Evolutionary conservation across 2,797 vertebrate genomes (phyloP).

Genomic region (Coilia nasus): DNA sequence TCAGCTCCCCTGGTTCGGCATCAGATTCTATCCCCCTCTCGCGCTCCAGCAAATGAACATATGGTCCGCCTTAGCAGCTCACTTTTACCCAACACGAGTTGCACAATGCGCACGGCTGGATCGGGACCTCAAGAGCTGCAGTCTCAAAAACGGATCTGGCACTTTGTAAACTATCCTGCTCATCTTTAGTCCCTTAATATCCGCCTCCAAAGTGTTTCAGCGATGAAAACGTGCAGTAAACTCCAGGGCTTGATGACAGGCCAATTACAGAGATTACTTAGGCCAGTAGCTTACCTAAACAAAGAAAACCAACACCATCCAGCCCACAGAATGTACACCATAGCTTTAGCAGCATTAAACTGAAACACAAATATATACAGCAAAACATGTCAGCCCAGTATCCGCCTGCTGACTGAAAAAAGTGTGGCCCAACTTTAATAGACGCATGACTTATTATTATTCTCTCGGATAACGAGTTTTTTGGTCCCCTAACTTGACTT

Average conservation of each 20-base stretch:
- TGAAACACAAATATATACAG: not conserved
- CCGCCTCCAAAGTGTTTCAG: not conserved
- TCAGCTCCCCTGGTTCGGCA: conserved; percentile 49
- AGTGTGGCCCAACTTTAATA: conserved; percentile 26
- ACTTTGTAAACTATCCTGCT: not conserved
- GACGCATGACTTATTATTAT: conserved; percentile 64
- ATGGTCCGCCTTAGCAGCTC: conserved; percentile 67
- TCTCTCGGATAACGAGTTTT: conserved; percentile 77
- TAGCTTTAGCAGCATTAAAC: not conserved
- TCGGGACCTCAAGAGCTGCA: not conserved
- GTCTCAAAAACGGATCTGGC: conserved; percentile 10
- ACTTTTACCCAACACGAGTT: conserved; percentile 4
- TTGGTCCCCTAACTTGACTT: conserved; percentile 78
- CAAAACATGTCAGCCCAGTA: not conserved
- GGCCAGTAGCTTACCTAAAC: conserved; percentile 9
- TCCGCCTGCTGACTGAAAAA: not conserved
- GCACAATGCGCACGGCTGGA: not conserved
- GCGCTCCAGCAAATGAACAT: conserved; percentile 62
- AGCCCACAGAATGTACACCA: not conserved
- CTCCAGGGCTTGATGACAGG: conserved; percentile 11
- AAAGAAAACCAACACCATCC: conserved; percentile 12
- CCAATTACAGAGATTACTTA: conserved; percentile 26
- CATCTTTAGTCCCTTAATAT: not conserved
- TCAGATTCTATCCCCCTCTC: conserved; percentile 58
- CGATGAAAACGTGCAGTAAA: not conserved